Evolutionary conservation across 2,797 vertebrate genomes (phyloP).

Genomic region (Girardinus metallicus): DNA sequence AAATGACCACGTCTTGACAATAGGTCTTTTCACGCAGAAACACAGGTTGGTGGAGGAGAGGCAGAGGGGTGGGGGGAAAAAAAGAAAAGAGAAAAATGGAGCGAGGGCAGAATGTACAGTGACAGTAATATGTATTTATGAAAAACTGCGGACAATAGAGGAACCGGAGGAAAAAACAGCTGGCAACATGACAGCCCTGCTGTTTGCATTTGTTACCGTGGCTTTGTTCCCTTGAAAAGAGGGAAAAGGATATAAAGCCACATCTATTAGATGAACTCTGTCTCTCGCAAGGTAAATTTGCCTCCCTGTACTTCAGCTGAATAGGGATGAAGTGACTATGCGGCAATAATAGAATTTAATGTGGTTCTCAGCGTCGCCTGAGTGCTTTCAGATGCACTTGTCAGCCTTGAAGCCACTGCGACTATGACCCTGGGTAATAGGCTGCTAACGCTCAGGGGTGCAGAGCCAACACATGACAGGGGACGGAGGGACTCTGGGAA

Average conservation of each 20-base stretch:
- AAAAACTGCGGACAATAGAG: constrained; percentile 72
- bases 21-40: constrained; percentile 61
- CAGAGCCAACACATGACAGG: constrained; percentile 43
- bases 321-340: constrained; percentile 73
- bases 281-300: constrained; percentile 73
- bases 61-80: no score
- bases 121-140: constrained; percentile 72
- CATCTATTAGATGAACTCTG: constrained; percentile 81
- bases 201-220: constrained; percentile 73
- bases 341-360: constrained; percentile 82
- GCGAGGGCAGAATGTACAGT: constrained; percentile 56
- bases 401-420: constrained; percentile 81
- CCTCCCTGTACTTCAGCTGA: constrained; percentile 69
- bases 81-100: neutral
- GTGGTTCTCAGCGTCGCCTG: constrained; percentile 74
- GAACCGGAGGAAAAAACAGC: constrained; percentile 60
- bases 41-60: constrained; percentile 27
- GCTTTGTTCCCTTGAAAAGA: constrained; percentile 77
- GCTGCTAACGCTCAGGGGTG: constrained; percentile 60
- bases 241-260: constrained; percentile 73
- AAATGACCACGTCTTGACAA: constrained; percentile 76
- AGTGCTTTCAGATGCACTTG: constrained; percentile 80
- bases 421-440: constrained; percentile 80
- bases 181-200: constrained; percentile 53
- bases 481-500: constrained; percentile 31